phyloP scores from a whole-genome alignment of 2,888 invertebrate species.

The Zonitis immaculata region DNA sequence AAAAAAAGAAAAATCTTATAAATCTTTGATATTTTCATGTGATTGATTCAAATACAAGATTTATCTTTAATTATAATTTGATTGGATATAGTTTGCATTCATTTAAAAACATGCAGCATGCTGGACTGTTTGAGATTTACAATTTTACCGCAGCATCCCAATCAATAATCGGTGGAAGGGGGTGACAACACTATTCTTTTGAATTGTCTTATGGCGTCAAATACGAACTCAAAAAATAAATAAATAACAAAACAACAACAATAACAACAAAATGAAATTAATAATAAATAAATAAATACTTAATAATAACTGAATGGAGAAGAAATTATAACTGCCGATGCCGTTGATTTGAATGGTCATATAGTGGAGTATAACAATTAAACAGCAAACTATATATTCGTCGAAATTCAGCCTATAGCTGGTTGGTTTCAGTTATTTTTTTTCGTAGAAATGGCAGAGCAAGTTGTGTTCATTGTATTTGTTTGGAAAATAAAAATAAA shows the following conservation, averaged over 20 bases:
- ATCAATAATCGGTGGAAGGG: constrained; percentile 42
- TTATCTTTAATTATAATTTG: no score
- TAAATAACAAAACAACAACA: neutral
- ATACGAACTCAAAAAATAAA: constrained; percentile 13
- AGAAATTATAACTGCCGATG: constrained; percentile 1
- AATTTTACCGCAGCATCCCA: constrained; percentile 42
- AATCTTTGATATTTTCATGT: no score
- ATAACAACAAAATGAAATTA: neutral
- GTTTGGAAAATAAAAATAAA: neutral
- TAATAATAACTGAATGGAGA: no score
- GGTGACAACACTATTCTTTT: constrained; percentile 26
- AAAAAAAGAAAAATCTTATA: no score
- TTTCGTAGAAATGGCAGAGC: neutral
- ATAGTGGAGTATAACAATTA: neutral
- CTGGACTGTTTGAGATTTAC: constrained; percentile 34
- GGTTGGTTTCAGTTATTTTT: no score
- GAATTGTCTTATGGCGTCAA: constrained; percentile 12
- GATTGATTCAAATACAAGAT: no score
- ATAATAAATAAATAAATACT: no score
- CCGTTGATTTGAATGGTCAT: neutral
- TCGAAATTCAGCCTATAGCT: neutral
- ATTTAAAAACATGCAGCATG: no score
- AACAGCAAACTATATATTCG: neutral
- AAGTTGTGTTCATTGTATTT: constrained; percentile 7
- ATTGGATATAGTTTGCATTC: no score